Base-by-base conservation (phyloP, 1,140 invertebrate species). In the Phthorimaea operculella region DNA sequence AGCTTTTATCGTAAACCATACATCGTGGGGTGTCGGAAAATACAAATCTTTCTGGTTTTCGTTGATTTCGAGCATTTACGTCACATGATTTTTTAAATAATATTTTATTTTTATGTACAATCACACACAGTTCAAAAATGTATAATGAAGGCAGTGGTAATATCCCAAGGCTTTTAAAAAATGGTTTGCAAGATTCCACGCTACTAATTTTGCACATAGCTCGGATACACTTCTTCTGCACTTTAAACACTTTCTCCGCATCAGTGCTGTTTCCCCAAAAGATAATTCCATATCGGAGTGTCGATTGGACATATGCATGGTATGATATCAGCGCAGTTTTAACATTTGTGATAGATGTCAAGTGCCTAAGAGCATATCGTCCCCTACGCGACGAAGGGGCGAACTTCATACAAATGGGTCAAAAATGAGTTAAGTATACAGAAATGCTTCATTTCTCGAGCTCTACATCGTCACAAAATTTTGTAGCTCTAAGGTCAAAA, bases 201-300 rank as follows among this genome's bases (percentile, higher is more conserved):
- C 5, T 5, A 7, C 10, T 33, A 12, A 54, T 2, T 3, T 14
- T 14, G 36, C 17, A 21, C 11, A 54, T 33, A 9, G 52, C 52
- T 15, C 52, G 42, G 11, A 54, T 47, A 15, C 52, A 54, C 33
- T 34, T 54, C 36, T 54, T 54, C 16, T 54, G 52, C 0, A 42
- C 42, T 28, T 11, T 54, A 33, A 54, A 54, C 14, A 28, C 21
- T 33, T 11, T 45, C 28, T 33, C 44, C 11, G 6, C 17, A 47
- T 54, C 42, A 8, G 18, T 45, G 11, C 33, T 39, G 28, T 54
- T 54, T 5, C 52, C 52, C 52, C 52, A 54, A 28, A 54, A 12
- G 1, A 54, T 34, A 47, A 54, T 12, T 14, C 52, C 52, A 45
- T 54, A 54, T 47, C 52, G 12, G 5, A 54, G 52, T 6, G 16